Evolutionary conservation across 2,113 vertebrate genomes (phyloP).

Genomic region (Petaurus breviceps): DNA sequence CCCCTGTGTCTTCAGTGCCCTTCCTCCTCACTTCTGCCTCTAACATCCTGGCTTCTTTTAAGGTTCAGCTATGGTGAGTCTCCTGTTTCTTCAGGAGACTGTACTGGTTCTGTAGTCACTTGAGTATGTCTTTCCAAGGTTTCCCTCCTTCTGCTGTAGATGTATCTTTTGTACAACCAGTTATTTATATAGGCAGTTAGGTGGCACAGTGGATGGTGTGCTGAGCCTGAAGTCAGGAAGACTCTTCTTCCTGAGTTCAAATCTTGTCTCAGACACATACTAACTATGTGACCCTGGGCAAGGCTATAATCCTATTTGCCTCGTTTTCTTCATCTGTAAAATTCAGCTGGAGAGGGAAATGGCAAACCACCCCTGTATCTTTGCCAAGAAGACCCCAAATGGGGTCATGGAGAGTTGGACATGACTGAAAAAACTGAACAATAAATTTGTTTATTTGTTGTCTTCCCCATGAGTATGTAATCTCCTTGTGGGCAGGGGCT

Average conservation of each 20-base stretch:
- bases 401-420: background rate
- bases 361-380: background rate
- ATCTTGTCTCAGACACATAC: background rate
- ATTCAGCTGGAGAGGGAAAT: background rate
- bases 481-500: background rate
- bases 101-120: background rate
- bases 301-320: background rate
- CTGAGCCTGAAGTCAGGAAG: background rate
- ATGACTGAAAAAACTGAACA: background rate
- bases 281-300: background rate
- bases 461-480: background rate
- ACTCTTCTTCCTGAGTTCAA: background rate
- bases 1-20: background rate
- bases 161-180: background rate
- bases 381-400: background rate
- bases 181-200: background rate
- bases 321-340: background rate
- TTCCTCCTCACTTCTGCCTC: background rate
- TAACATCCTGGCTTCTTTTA: background rate
- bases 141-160: background rate
- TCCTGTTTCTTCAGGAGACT: background rate
- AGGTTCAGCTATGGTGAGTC: background rate
- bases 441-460: background rate
- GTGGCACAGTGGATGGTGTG: background rate
- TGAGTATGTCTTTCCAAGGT: background rate